Base-by-base conservation (phyloP, 2,888 invertebrate genomes). In the Meghimatium bilineatum region DNA sequence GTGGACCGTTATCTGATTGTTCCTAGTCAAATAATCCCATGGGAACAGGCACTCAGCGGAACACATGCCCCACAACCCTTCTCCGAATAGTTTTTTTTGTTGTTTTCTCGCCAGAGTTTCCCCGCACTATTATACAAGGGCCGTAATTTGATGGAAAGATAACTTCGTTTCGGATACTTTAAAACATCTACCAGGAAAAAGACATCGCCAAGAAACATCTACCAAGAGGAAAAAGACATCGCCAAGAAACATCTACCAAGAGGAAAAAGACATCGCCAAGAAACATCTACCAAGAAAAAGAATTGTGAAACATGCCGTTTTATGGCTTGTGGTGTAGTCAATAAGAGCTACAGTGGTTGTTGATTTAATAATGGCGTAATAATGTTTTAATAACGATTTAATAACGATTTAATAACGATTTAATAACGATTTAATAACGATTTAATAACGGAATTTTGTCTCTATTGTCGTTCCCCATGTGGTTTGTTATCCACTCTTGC, bases 1-100 rank as follows among this genome's bases (percentile, higher is more conserved):
- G 67, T 34, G 34, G 32, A 67, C 8, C 17, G 67, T 67, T 67
- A 67, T 67, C 67, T 34, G 67, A 67, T 67, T 67, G 67, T 67
- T 34, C 32, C 34, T 67, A 34, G 34, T 67, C 67, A 32, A 29
- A 20, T 34, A 67, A 67, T 67, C 67, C 67, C 67, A 67, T 67
- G 67, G 67, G 67, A 67, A 67, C 67, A 20, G 34, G 14, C 67
- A 34, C 26, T 67, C 67, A 29, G 29, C 32, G 8, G 34, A 67
- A 67, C 67, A 67, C 34, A 34, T 67, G 67, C 34, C 20, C 67
- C 44, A 44, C 5, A 44, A 44, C 44, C 12, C 44, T 5, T 44
- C 44, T 44, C 44, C 5, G 44, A 44, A 3, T 20, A 66, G 29
- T 32, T 66, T 32, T 66, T 32, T 34, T 34, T 67, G 1, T 32